These are phyloP conservation scores for Cheilosia pagana DNA, from an alignment of 2,888 invertebrate species.

Conservation along the genomic window DNA sequence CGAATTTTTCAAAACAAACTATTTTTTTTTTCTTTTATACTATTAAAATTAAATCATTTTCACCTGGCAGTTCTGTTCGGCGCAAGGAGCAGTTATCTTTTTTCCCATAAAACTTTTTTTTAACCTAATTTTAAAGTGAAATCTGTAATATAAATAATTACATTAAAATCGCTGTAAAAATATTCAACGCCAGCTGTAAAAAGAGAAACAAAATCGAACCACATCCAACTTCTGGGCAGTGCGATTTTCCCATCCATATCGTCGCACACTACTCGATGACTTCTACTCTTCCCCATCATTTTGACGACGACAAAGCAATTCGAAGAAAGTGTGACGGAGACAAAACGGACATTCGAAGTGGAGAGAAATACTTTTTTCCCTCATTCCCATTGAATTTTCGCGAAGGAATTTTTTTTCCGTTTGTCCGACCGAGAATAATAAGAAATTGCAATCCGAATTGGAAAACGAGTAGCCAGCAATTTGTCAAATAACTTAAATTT, in stretches of 20 bases:
- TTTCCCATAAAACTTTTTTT: no score
- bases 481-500: conserved; percentile 24
- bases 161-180: no score
- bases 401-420: conserved; percentile 62
- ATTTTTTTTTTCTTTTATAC: no score
- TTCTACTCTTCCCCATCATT: conserved; percentile 49
- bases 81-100: no score
- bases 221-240: conserved; percentile 44
- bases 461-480: conserved; percentile 32
- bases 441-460: conserved; percentile 42
- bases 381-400: conserved; percentile 72
- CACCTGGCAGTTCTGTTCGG: no score
- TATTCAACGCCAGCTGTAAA: conserved; percentile 15
- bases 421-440: conserved; percentile 63
- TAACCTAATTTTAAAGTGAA: no score
- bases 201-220: conserved; percentile 1
- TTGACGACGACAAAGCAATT: conserved; percentile 66
- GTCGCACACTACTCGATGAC: conserved; percentile 37
- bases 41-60: no score
- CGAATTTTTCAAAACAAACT: no score
- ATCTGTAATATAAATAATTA: no score
- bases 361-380: conserved; percentile 61
- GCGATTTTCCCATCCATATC: conserved; percentile 50
- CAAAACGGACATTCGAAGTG: conserved; percentile 64
- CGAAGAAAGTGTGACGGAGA: conserved; percentile 72